A percentile compares a stretch with the other conserved stretches of the same genome.
Conservation (phyloP, 2,113 vertebrate genomes). For the Cygnus buccinator region DNA sequence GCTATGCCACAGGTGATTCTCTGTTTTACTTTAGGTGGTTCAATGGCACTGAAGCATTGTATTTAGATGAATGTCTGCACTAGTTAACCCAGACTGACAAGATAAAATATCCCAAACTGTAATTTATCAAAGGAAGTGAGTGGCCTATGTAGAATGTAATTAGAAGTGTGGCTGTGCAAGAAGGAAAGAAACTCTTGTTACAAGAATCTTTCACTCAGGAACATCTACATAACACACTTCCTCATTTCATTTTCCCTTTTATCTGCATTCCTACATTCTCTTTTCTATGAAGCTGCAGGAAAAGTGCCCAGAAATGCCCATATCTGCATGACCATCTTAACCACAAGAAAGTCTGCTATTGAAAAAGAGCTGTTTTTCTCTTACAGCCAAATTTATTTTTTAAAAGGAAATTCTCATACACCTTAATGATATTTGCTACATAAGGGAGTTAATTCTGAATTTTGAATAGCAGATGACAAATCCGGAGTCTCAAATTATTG, state of each 20-base stretch:
- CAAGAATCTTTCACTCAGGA: background rate
- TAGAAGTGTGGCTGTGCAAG: background rate
- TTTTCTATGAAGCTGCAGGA: background rate
- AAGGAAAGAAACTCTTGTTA: background rate
- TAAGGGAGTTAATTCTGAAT: background rate
- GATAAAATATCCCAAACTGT: conserved; percentile 12
- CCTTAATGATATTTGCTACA: background rate
- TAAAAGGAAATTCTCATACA: background rate
- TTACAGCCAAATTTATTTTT: background rate
- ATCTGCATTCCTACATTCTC: background rate
- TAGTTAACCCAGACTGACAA: background rate
- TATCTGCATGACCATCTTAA: background rate
- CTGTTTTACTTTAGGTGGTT: conserved; percentile 27
- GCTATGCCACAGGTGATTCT: background rate
- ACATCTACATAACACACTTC: background rate
- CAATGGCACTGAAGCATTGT: background rate
- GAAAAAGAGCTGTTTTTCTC: background rate
- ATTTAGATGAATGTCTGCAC: background rate
- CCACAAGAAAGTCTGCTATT: background rate
- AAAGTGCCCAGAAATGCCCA: background rate
- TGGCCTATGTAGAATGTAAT: background rate
- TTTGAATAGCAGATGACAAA: background rate
- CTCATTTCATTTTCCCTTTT: background rate
- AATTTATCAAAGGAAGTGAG: conserved; percentile 21
- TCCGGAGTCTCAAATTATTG: background rate